Conservation (phyloP, 2,113 vertebrate genomes). For the Sceloporus tristichus region DNA sequence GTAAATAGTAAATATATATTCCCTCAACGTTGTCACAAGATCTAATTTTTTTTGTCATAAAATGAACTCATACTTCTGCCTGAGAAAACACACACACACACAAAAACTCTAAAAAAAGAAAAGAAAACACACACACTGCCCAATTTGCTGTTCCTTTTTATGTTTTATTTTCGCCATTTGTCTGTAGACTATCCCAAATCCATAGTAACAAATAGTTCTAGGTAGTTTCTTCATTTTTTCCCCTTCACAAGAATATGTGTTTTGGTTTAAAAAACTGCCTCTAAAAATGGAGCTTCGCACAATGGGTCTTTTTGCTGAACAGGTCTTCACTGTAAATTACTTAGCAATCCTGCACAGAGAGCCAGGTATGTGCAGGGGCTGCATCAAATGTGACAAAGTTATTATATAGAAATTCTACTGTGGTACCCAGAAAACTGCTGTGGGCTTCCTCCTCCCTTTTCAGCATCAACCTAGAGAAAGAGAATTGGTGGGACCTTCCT, state of each 20-base stretch:
- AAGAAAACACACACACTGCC: neutral
- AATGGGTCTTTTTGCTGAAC: too few species aligned
- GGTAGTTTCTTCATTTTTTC: neutral
- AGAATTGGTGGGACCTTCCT: too few species aligned
- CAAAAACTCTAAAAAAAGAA: too few species aligned
- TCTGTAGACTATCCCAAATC: neutral
- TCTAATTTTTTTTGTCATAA: neutral
- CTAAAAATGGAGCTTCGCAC: neutral
- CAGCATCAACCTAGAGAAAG: too few species aligned
- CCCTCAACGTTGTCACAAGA: constrained; percentile 26
- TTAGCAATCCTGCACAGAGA: neutral
- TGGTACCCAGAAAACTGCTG: too few species aligned
- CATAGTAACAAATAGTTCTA: neutral
- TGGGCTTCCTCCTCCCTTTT: too few species aligned
- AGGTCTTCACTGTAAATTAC: neutral
- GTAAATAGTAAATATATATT: constrained; percentile 12
- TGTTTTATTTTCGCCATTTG: constrained; percentile 23
- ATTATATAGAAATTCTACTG: too few species aligned
- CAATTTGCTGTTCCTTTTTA: neutral
- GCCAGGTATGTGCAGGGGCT: neutral
- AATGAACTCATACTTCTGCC: neutral
- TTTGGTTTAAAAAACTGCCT: constrained; percentile 18
- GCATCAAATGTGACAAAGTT: too few species aligned
- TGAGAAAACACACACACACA: neutral
- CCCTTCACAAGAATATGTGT: neutral